A percentile compares a stretch with the other conserved stretches of the same genome.
These are phyloP conservation scores for Penaeus vannamei DNA, from an alignment of 1,140 invertebrate genomes.

Conservation along the genomic window DNA sequence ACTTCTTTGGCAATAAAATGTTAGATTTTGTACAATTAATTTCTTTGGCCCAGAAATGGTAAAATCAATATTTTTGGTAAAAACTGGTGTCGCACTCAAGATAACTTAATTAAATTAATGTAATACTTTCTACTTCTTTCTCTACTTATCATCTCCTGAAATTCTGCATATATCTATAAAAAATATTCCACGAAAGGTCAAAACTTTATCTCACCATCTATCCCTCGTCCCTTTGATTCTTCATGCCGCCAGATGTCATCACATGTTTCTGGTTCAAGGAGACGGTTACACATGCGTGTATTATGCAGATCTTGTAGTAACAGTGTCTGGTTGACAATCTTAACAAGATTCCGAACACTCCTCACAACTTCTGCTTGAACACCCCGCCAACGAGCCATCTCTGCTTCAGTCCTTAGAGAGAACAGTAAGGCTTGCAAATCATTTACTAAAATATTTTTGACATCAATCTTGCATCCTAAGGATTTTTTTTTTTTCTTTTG, in stretches of 20 bases:
- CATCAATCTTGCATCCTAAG: no score
- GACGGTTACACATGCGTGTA: constrained; percentile 79
- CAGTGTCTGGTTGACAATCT: constrained; percentile 82
- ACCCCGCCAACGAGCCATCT: constrained; percentile 72
- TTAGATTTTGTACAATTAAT: no score
- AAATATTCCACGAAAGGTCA: neutral
- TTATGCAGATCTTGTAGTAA: constrained; percentile 81
- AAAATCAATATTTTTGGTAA: neutral
- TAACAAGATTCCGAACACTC: constrained; percentile 78
- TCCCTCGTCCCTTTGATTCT: constrained; percentile 57
- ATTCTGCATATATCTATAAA: neutral
- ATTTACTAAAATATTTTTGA: no score
- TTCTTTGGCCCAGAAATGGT: no score
- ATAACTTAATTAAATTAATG: neutral
- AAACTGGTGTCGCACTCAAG: neutral
- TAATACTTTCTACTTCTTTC: neutral
- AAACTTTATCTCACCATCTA: constrained; percentile 41
- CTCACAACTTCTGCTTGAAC: constrained; percentile 75
- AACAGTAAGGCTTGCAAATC: neutral
- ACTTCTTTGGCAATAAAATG: neutral
- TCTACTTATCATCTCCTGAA: neutral
- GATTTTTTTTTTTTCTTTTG: neutral
- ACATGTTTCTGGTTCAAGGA: constrained; percentile 80
- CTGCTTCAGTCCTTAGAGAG: constrained; percentile 63
- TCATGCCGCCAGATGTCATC: constrained; percentile 75